phyloP scores from a whole-genome alignment of 2,888 invertebrate genomes.

The Dynastes tityus region DNA sequence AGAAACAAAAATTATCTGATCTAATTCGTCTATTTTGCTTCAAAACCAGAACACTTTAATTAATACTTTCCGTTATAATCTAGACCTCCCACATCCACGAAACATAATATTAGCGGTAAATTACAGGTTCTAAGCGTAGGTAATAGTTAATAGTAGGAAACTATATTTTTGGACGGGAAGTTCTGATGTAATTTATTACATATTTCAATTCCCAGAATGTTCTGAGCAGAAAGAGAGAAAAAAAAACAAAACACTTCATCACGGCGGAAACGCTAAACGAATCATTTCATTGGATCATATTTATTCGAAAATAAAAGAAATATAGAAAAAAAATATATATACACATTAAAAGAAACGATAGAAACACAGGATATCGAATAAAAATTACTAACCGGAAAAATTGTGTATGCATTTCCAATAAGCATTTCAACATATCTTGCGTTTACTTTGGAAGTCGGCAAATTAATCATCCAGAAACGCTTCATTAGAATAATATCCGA shows the following conservation, averaged over 20 bases:
- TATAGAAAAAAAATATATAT: too few species aligned
- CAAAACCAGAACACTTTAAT: neutral
- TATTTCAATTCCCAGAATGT: constrained; percentile 18
- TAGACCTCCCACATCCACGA: constrained; percentile 10
- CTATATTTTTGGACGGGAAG: constrained; percentile 20
- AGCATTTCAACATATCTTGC: neutral
- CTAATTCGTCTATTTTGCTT: neutral
- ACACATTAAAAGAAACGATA: too few species aligned
- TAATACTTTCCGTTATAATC: constrained; percentile 15
- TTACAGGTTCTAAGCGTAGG: neutral
- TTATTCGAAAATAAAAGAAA: neutral
- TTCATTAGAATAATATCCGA: constrained; percentile 16
- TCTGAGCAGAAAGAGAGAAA: neutral
- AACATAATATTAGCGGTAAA: constrained; percentile 21
- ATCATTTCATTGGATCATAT: constrained; percentile 1
- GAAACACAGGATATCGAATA: constrained; percentile 13
- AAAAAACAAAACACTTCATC: neutral
- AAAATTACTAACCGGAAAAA: constrained; percentile 10
- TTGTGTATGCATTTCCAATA: constrained; percentile 10
- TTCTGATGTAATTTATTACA: constrained; percentile 25
- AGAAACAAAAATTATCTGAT: neutral
- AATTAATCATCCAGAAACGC: neutral
- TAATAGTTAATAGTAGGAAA: neutral
- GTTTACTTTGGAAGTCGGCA: neutral
- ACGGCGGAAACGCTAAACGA: constrained; percentile 15